phyloP scores from a whole-genome alignment of 1,140 invertebrate genomes.

The Ylistrum balloti region DNA sequence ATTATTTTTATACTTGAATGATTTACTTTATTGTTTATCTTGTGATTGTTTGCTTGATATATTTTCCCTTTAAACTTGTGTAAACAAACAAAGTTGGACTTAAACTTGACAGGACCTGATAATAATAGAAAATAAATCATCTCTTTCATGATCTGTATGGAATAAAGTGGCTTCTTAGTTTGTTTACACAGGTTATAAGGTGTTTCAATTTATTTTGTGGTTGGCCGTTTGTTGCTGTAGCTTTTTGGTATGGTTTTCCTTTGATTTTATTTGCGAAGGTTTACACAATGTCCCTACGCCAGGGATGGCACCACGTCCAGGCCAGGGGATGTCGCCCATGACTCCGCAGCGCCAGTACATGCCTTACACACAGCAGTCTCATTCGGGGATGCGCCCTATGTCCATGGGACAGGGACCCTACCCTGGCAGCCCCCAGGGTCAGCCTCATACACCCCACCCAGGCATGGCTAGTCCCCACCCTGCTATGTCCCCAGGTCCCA shows the following conservation, averaged over 20 bases:
- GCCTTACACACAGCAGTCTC: constrained; percentile 52
- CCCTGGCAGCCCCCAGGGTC: constrained; percentile 59
- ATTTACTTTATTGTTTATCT: neutral
- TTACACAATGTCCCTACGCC: constrained; percentile 42
- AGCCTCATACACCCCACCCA: constrained; percentile 50
- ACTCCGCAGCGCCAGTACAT: constrained; percentile 51
- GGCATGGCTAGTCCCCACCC: constrained; percentile 57
- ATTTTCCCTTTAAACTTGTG: constrained; percentile 16
- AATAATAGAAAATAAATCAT: too few relatives aligned
- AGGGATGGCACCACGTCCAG: constrained; percentile 27
- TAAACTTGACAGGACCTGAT: too few relatives aligned
- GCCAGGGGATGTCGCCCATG: constrained; percentile 47
- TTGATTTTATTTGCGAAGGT: constrained; percentile 56
- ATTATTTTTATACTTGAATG: neutral
- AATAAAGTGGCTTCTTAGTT: neutral
- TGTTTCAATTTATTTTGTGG: constrained; percentile 43
- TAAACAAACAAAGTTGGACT: neutral
- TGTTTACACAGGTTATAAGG: neutral
- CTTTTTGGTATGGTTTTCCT: constrained; percentile 53
- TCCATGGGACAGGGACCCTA: constrained; percentile 42
- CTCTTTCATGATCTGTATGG: too few relatives aligned
- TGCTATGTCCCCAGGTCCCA: constrained; percentile 46
- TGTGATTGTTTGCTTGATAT: neutral
- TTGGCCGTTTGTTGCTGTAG: constrained; percentile 43
- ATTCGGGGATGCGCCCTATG: constrained; percentile 40